Conservation (phyloP, 1,140 invertebrate species). For the Ceratina japonica region DNA sequence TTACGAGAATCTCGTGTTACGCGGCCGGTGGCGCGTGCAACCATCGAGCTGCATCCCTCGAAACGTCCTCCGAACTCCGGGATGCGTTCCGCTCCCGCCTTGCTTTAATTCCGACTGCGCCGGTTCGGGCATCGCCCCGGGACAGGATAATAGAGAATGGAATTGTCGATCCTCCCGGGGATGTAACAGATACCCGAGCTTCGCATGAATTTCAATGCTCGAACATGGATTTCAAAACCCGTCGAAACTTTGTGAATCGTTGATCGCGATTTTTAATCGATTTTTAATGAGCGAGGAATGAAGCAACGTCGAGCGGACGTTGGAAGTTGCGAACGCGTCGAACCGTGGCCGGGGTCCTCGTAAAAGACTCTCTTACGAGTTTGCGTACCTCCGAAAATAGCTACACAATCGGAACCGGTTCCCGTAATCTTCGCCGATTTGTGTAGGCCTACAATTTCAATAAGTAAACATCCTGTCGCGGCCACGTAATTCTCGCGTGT, state of each 20-base stretch:
- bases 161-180: background rate
- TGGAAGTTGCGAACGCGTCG: background rate
- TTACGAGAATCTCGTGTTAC: conserved; percentile 74
- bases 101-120: background rate
- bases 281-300: too few relatives aligned
- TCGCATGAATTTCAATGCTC: too few relatives aligned
- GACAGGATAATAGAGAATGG: background rate
- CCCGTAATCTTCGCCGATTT: conserved; percentile 58
- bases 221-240: too few relatives aligned
- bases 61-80: conserved; percentile 2
- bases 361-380: conserved; percentile 63
- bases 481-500: conserved; percentile 16
- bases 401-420: conserved; percentile 65
- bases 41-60: conserved; percentile 31
- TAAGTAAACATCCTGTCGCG: conserved; percentile 41
- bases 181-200: too few relatives aligned
- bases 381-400: conserved; percentile 65
- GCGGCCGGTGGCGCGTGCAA: conserved; percentile 54
- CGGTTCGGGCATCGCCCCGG: background rate
- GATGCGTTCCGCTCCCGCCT: conserved; percentile 32
- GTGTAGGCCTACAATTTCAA: conserved; percentile 46
- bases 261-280: too few relatives aligned
- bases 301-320: too few relatives aligned
- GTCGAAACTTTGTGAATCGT: too few relatives aligned
- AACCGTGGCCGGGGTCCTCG: conserved; percentile 47